Conservation (phyloP, 2,113 vertebrate species). For the Nothobranchius kuhntae region DNA sequence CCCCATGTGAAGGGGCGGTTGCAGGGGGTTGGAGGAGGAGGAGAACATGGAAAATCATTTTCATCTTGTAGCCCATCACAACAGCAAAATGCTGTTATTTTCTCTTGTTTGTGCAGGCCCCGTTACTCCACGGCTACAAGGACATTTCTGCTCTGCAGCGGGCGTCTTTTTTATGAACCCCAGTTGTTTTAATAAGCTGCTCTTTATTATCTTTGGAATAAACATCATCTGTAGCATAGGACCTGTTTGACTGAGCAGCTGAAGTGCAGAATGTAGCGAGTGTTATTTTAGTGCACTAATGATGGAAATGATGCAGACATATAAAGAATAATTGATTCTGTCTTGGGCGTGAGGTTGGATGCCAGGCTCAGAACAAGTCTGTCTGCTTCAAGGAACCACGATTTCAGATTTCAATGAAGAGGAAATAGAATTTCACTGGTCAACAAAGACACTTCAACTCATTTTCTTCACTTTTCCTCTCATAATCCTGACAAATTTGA, state of each 20-base stretch:
- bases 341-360: constrained; percentile 39
- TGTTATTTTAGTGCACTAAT: constrained; percentile 29
- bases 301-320: constrained; percentile 42
- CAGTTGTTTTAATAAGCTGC: constrained; percentile 67
- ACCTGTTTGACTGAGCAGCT: constrained; percentile 35
- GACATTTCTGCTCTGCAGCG: constrained; percentile 45
- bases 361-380: constrained; percentile 36
- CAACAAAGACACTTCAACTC: constrained; percentile 42
- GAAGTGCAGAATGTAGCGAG: constrained; percentile 38
- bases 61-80: constrained; percentile 21
- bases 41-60: constrained; percentile 32
- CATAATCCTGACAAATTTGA: constrained; percentile 32
- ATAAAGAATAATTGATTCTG: constrained; percentile 61
- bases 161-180: constrained; percentile 57
- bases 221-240: constrained; percentile 54
- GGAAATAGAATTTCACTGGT: constrained; percentile 48
- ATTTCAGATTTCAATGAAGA: constrained; percentile 48
- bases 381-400: constrained; percentile 39
- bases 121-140: constrained; percentile 40
- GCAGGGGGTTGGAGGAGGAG: constrained; percentile 1
- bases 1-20: constrained; percentile 7
- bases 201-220: constrained; percentile 61
- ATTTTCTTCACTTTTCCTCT: constrained; percentile 30
- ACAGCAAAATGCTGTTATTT: constrained; percentile 6
- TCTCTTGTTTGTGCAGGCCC: constrained; percentile 29